Base-by-base conservation (phyloP, 2,888 invertebrate species). In the Pachymerium ferrugineum region DNA sequence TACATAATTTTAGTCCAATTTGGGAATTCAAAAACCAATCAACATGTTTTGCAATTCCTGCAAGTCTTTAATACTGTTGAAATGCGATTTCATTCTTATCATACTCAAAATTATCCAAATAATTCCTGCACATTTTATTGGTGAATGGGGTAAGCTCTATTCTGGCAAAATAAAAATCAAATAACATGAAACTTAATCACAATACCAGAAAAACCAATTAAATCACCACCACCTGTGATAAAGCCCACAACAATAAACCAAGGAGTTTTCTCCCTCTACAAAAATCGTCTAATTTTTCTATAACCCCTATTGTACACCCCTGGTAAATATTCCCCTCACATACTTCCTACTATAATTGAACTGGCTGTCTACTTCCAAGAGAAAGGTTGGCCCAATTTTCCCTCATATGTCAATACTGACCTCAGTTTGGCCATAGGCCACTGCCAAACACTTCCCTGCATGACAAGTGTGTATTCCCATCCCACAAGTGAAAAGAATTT, bases 371-470 rank as follows among this genome's bases (percentile, higher is more conserved):
- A n/a, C 25, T 62, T 62, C 62, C 62, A 62, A 62, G 62, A 62
- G 62, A 28, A 62, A 62, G 62, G 62, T 22, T 62, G 62, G 62
- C 28, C 62, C 62, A 62, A 62, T 62, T 62, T 62, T 62, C 62
- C 28, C 62, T 62, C 28, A 62, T 62, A 62, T 62, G 62, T 62
- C 62, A 62, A 62, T 62, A 62, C 62, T 62, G 28, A 62, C 62
- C 62, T 62, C 62, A 62, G 62, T 62, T 62, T 62, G 62, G 62
- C 62, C 62, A 62, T 62, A 62, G 62, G 62, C 62, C 62, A 62
- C 62, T 62, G n/a, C 62, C 62, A 62, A 62, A 62, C 62, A 62
- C 62, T 62, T 62, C 62, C 62, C 62, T 62, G 62, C 62, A 62
- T 62, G 62, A 62, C 62, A 62, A 62, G 62, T 62, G 28, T 62